phyloP scores from a whole-genome alignment of 2,888 invertebrate genomes.

The Parapristionchus giblindavisi region DNA sequence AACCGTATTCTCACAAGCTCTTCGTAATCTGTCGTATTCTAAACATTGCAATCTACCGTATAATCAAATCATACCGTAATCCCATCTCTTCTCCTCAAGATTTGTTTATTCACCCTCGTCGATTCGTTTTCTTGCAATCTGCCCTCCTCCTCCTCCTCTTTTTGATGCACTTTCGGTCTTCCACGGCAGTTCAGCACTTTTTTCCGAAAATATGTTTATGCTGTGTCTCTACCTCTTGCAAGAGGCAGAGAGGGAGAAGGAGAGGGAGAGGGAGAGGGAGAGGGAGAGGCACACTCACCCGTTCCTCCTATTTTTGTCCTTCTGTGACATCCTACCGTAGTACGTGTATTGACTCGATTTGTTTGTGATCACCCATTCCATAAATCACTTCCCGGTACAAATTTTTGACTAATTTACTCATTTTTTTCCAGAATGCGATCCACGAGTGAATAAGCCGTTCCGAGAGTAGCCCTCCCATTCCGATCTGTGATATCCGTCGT shows the following conservation, averaged over 20 bases:
- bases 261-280: conserved; percentile 14
- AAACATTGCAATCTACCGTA: too few species aligned
- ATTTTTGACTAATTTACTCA: not conserved
- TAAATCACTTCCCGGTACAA: not conserved
- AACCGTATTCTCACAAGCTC: conserved; percentile 20
- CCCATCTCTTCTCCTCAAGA: not conserved
- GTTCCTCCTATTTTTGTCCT: not conserved
- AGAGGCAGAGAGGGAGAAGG: not conserved
- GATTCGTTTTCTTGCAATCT: not conserved
- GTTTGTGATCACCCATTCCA: not conserved
- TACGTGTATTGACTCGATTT: not conserved
- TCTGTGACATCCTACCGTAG: not conserved
- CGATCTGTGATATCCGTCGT: too few species aligned
- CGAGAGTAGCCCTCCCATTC: too few species aligned
- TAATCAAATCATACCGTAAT: too few species aligned
- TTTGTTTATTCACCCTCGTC: not conserved
- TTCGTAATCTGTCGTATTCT: too few species aligned
- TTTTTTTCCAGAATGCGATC: conserved; percentile 32
- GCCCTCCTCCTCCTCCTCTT: conserved; percentile 1
- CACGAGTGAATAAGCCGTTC: too few species aligned
- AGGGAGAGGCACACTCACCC: conserved; percentile 5
- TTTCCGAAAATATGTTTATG: conserved; percentile 38
- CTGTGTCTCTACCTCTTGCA: not conserved
- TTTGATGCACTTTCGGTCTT: not conserved
- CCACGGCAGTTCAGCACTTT: conserved; percentile 25